A percentile compares a stretch with the other conserved stretches of the same genome.
Evolutionary conservation across 2,888 invertebrate genomes (phyloP).

Genomic region (Xestia c-nigrum): DNA sequence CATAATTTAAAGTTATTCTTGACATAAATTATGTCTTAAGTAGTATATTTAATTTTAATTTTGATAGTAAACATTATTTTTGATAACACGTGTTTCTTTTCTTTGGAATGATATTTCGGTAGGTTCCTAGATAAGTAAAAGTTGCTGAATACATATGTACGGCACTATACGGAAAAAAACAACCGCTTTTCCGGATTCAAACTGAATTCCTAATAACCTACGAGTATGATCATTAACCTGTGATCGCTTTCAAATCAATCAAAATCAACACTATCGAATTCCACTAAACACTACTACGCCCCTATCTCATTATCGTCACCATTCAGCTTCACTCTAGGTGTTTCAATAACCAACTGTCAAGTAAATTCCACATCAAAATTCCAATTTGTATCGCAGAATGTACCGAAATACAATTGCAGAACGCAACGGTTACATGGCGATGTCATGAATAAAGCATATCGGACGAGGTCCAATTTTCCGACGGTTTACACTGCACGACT

Average conservation of each 20-base stretch:
- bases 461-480: slow-evolving; percentile 83
- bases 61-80: background rate
- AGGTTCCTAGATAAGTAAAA: background rate
- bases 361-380: slow-evolving; percentile 78
- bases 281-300: background rate
- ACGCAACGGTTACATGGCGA: slow-evolving; percentile 72
- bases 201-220: background rate
- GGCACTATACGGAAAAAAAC: too few species aligned
- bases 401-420: slow-evolving; percentile 79
- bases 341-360: slow-evolving; percentile 77
- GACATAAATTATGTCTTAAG: background rate
- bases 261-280: background rate
- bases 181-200: background rate
- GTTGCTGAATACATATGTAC: background rate
- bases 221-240: too few species aligned
- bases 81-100: background rate
- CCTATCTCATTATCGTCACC: slow-evolving; percentile 38
- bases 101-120: background rate
- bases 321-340: slow-evolving; percentile 44
- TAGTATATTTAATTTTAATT: background rate
- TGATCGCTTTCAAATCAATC: background rate
- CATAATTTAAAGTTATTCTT: too few species aligned
- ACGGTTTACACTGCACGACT: slow-evolving; percentile 77
- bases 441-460: slow-evolving; percentile 85
- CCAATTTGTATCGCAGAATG: slow-evolving; percentile 75